These are phyloP conservation scores for Ophiothrix spiculata DNA, from an alignment of 35 echinoderm and acorn worm species.

Conservation along the genomic window DNA sequence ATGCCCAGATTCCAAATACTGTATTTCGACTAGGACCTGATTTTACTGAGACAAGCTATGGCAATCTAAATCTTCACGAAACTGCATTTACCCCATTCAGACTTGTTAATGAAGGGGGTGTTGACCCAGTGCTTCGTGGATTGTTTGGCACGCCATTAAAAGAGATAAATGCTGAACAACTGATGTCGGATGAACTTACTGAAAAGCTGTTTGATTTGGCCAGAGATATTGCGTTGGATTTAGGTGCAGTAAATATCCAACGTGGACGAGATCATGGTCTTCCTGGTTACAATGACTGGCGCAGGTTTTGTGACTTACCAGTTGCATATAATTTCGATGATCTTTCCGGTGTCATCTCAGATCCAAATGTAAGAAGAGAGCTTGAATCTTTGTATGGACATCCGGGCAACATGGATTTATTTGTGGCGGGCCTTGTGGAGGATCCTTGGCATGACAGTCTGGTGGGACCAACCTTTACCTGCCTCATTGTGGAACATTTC, in stretches of 20 bases:
- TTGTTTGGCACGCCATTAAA: not conserved
- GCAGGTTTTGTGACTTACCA: constrained; percentile 44
- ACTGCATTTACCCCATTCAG: not conserved
- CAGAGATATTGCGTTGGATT: constrained; percentile 22
- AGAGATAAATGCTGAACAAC: not conserved
- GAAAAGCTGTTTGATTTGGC: not conserved
- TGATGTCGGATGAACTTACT: not conserved
- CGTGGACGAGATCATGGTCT: constrained; percentile 89
- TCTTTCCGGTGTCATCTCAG: constrained; percentile 35
- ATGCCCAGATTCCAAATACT: not conserved
- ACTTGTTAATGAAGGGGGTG: not conserved
- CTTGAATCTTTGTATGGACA: not conserved
- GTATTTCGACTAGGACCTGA: not conserved
- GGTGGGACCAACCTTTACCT: constrained; percentile 47
- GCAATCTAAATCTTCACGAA: not conserved
- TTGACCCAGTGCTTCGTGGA: not conserved
- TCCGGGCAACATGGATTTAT: not conserved
- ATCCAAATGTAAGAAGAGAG: constrained; percentile 19
- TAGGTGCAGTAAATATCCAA: constrained; percentile 79
- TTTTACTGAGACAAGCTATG: not conserved
- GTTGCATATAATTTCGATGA: constrained; percentile 45
- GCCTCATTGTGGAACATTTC: constrained; percentile 68
- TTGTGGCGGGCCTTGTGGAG: not conserved
- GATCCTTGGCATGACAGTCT: not conserved
- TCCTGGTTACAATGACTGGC: constrained; percentile 62